A percentile compares a stretch with the other conserved stretches of the same genome.
Conservation (phyloP, 2,113 vertebrate species). For the rabbit (Oryctolagus cuniculus) region DNA sequence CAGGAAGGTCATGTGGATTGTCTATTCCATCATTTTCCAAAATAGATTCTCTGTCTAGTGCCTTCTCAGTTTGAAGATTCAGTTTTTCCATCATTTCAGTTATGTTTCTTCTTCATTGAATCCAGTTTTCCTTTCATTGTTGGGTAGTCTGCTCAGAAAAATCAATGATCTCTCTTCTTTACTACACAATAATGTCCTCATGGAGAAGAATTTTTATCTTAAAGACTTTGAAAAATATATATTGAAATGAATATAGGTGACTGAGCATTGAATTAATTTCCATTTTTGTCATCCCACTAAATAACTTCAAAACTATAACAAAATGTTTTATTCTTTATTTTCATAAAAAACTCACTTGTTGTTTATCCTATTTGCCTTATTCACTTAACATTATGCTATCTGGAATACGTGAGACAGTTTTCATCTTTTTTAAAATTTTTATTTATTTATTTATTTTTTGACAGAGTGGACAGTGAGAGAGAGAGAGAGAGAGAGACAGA, state of each 20-base stretch:
- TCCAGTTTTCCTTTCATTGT: neutral
- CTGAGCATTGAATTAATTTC: slow-evolving; percentile 24
- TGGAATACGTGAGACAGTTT: neutral
- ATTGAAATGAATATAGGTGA: slow-evolving; percentile 30
- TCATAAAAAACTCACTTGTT: neutral
- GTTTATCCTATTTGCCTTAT: neutral
- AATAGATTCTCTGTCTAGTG: neutral
- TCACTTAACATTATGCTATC: neutral
- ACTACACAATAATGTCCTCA: neutral
- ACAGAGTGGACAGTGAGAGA: too few relatives aligned
- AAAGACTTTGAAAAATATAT: slow-evolving; percentile 33
- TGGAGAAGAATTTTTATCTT: neutral
- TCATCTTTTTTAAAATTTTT: too few relatives aligned
- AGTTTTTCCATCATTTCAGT: neutral
- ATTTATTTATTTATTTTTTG: too few relatives aligned
- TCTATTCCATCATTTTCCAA: slow-evolving; percentile 23
- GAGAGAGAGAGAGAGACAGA: too few relatives aligned
- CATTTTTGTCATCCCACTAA: neutral
- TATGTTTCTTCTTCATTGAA: neutral
- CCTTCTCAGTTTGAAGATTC: slow-evolving; percentile 3
- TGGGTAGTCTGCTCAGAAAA: too few relatives aligned
- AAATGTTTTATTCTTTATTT: slow-evolving; percentile 10
- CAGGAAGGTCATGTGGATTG: neutral
- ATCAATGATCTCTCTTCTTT: neutral
- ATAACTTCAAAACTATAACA: slow-evolving; percentile 5